Evolutionary conservation across 2,888 invertebrate genomes (phyloP).

Genomic region (Sipha maydis): DNA sequence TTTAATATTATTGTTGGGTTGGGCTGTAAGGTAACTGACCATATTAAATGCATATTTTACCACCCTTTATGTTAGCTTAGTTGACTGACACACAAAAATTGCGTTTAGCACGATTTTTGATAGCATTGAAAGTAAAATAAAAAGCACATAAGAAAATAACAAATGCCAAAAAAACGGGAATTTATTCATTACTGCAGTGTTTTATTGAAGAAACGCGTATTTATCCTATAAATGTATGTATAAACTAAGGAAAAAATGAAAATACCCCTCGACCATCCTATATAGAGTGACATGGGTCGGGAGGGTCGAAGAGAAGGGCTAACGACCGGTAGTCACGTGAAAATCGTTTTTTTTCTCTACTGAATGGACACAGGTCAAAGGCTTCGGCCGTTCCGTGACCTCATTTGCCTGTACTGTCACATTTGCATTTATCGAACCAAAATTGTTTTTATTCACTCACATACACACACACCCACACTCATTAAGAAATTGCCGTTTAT

Average conservation of each 20-base stretch:
- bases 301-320: conserved; percentile 3
- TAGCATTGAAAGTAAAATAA: neutral
- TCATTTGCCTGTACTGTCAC: conserved; percentile 46
- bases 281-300: neutral
- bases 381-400: conserved; percentile 55
- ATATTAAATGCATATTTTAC: conserved; percentile 15
- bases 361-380: conserved; percentile 61
- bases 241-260: neutral
- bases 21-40: conserved; percentile 51
- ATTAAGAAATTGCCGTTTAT: conserved; percentile 33
- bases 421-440: conserved; percentile 61
- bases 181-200: neutral
- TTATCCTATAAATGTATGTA: neutral
- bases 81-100: conserved; percentile 51
- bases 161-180: neutral
- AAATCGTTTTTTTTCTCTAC: conserved; percentile 14
- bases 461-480: conserved; percentile 18
- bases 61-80: neutral
- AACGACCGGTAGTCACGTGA: conserved; percentile 60
- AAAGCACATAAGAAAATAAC: conserved; percentile 16
- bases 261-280: neutral
- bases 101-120: conserved; percentile 42
- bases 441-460: conserved; percentile 27
- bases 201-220: conserved; percentile 16
- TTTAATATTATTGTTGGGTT: neutral